Evolutionary conservation across 1,140 invertebrate species (phyloP).

Genomic region (Atta texana): DNA sequence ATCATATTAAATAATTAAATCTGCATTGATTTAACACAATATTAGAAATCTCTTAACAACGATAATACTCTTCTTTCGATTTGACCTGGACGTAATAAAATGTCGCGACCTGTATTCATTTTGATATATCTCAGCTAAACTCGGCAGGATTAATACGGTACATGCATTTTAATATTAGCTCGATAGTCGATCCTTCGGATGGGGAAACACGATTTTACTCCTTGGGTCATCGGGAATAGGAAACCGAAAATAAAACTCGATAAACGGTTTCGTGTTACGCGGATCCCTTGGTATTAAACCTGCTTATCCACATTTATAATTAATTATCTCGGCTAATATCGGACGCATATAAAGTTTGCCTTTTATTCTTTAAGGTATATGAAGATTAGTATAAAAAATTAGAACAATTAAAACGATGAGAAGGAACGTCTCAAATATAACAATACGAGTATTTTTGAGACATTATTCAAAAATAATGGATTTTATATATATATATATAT

Average conservation of each 20-base stretch:
- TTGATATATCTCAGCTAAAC: conserved; percentile 71
- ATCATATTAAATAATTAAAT: neutral
- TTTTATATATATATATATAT: too few relatives aligned
- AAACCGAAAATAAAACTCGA: conserved; percentile 71
- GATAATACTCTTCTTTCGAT: conserved; percentile 56
- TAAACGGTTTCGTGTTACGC: conserved; percentile 47
- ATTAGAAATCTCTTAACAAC: conserved; percentile 48
- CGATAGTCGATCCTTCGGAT: conserved; percentile 69
- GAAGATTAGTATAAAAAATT: neutral
- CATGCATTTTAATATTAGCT: conserved; percentile 74
- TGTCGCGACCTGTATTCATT: conserved; percentile 72
- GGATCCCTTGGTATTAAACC: conserved; percentile 36
- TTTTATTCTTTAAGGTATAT: neutral
- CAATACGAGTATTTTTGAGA: neutral
- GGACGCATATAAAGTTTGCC: conserved; percentile 25
- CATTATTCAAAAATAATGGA: neutral
- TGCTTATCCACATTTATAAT: conserved; percentile 57
- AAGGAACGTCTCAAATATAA: neutral
- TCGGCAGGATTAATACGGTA: conserved; percentile 62
- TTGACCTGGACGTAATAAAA: conserved; percentile 71
- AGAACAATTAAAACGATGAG: neutral
- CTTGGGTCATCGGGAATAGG: conserved; percentile 59
- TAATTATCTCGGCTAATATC: conserved; percentile 47
- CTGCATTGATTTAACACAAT: conserved; percentile 16
- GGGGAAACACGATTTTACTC: conserved; percentile 60